Percentiles rank a stretch among this genome's conserved stretches.
Conservation (phyloP, 2,113 vertebrate species). For the Sphyrna mokarran region DNA sequence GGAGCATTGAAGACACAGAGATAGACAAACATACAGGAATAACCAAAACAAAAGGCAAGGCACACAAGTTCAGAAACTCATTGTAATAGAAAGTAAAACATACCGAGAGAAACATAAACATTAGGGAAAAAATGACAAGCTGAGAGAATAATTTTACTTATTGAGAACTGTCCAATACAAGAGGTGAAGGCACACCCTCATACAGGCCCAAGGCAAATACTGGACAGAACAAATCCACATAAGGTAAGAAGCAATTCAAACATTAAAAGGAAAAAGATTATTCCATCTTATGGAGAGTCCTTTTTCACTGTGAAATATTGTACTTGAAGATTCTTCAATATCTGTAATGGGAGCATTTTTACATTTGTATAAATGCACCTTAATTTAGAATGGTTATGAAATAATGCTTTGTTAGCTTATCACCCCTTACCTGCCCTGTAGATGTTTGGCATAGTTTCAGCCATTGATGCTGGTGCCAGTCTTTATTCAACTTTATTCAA, state of each 20-base stretch:
- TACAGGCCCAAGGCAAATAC: background rate
- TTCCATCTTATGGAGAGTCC: background rate
- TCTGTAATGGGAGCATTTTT: background rate
- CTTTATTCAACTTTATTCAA: background rate
- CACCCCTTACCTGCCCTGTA: background rate
- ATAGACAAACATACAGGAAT: background rate
- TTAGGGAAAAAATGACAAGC: background rate
- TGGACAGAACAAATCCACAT: background rate
- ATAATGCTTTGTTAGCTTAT: background rate
- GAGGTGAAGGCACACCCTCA: background rate
- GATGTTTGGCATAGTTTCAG: background rate
- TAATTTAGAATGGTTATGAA: background rate
- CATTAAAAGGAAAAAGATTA: background rate
- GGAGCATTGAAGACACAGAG: background rate
- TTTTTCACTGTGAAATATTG: background rate
- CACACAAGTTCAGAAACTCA: background rate
- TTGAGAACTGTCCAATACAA: background rate
- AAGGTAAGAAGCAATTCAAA: conserved; percentile 13
- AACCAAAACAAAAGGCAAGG: background rate
- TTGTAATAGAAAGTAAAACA: background rate
- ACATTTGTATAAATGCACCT: background rate
- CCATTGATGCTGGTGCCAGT: background rate
- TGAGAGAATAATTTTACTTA: background rate
- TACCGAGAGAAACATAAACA: background rate
- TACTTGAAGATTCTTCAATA: background rate